Evolutionary conservation across 1,140 invertebrate genomes (phyloP), one percentile per base, ranked within the genome.

Genomic region (Drosophila saltans): DNA sequence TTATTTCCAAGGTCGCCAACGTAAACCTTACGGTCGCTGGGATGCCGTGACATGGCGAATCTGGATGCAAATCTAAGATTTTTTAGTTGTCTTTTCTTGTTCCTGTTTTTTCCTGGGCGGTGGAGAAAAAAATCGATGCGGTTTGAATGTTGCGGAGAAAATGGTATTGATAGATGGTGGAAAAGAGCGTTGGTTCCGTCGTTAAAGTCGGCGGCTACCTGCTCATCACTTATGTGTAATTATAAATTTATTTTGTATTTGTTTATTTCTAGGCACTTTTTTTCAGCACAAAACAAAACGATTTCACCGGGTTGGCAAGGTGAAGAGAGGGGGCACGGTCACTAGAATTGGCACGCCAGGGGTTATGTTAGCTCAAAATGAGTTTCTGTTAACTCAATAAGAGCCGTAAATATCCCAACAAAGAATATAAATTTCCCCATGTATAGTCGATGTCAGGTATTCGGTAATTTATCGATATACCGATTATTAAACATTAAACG

Each of bases 1-100:
- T 95, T 96, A 88, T 95, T 96, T 58, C 95, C 96, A 90, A 99
- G 94, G 94, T 99, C 98, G 41, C 98, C 98, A 28, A 99, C 97
- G 93, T 99, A 99, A 8, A 99, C 96, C 93, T 99, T 99, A 82
- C 97, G 97, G 91, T 99, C 98, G 48, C 95, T 95, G 66, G 95
- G 95, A 92, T 96, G 96, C 48, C 96, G 94, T 69, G 96, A 96
- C 96, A 97, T 96, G 30, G 43, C 41, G 60, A 68, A 30, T 69
- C 76, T 69, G 59, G 66, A 33, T 69, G 66, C 57, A 70, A 88
- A 86, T 78, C 9, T 3, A 52, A 52, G 21, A 24, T 2, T 52
- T 52, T 48, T 52, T 52, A 52, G 26, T 26, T 52, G 45, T 9
- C 21, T 52, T 52, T 52, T 24, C 21, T 52, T 52, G 21, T 52